Percentiles rank a stretch among this genome's conserved stretches.
Evolutionary conservation across 2,797 vertebrate genomes (phyloP).

Genomic region (Chiroxiphia lanceolata): DNA sequence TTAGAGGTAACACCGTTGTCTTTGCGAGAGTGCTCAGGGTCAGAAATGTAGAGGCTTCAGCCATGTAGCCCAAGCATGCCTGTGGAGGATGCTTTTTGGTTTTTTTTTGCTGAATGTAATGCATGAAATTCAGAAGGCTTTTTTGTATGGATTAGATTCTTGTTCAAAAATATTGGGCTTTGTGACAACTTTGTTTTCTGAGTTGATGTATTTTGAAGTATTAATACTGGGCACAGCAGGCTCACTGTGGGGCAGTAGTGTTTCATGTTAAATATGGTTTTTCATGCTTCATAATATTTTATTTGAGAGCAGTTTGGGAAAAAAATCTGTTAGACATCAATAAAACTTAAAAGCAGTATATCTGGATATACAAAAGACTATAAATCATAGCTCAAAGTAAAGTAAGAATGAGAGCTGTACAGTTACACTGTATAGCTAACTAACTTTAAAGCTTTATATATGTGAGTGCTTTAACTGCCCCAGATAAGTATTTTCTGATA

Average conservation of each 20-base stretch:
- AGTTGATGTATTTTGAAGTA: neutral
- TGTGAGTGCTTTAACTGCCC: conserved; percentile 2
- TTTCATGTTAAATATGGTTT: neutral
- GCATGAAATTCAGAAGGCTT: conserved; percentile 67
- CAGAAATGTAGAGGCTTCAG: conserved; percentile 45
- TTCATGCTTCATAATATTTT: neutral
- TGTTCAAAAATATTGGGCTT: conserved; percentile 51
- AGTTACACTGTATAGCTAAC: neutral
- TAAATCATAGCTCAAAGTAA: neutral
- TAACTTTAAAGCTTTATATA: neutral
- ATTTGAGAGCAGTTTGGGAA: neutral
- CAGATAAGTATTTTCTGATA: neutral
- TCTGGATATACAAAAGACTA: neutral
- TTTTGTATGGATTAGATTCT: conserved; percentile 1
- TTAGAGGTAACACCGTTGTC: conserved; percentile 66
- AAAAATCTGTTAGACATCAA: neutral
- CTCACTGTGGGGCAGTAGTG: neutral
- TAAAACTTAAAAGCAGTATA: neutral
- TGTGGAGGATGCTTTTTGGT: conserved; percentile 26
- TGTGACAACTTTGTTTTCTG: conserved; percentile 25
- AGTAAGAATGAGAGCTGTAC: neutral
- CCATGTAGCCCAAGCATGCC: conserved; percentile 49
- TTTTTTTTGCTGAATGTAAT: conserved; percentile 49
- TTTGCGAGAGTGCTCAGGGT: conserved; percentile 46
- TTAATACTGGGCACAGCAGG: neutral